These are phyloP conservation scores for Matsumyia berberina DNA, from an alignment of 2,888 invertebrate genomes.

Conservation along the genomic window DNA sequence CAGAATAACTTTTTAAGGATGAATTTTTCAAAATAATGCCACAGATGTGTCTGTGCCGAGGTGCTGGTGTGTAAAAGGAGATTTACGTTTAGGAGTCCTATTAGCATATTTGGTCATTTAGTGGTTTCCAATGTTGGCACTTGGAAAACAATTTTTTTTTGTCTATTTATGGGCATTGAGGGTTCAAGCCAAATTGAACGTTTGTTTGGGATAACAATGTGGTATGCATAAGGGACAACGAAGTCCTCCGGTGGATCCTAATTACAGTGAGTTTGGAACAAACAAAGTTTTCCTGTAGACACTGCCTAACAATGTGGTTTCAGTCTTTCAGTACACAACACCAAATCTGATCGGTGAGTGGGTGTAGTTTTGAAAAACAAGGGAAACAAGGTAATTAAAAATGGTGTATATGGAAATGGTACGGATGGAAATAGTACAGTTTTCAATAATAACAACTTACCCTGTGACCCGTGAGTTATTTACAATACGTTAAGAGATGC, in stretches of 20 bases:
- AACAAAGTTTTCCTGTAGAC: conserved; percentile 2
- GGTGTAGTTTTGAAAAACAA: too few species aligned
- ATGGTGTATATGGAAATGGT: too few species aligned
- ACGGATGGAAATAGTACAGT: too few species aligned
- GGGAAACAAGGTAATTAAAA: too few species aligned
- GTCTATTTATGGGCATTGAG: background rate
- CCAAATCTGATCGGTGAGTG: too few species aligned
- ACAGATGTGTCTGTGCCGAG: conserved; percentile 1
- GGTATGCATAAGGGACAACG: background rate
- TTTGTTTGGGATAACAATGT: conserved; percentile 38
- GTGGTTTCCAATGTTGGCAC: conserved; percentile 5
- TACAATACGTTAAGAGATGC: too few species aligned
- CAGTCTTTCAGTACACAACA: background rate
- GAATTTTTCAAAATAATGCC: conserved; percentile 33
- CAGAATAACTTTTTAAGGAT: conserved; percentile 39
- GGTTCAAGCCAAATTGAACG: conserved; percentile 24
- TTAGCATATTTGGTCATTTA: conserved; percentile 62
- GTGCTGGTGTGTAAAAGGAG: conserved; percentile 7
- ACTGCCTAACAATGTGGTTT: background rate
- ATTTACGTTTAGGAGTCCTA: conserved; percentile 28
- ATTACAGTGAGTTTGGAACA: conserved; percentile 5
- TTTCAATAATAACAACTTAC: too few species aligned
- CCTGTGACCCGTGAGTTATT: too few species aligned
- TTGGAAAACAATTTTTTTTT: background rate
- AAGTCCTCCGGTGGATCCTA: background rate